phyloP scores from a whole-genome alignment of 2,797 vertebrate species.

The Staurois parvus region DNA sequence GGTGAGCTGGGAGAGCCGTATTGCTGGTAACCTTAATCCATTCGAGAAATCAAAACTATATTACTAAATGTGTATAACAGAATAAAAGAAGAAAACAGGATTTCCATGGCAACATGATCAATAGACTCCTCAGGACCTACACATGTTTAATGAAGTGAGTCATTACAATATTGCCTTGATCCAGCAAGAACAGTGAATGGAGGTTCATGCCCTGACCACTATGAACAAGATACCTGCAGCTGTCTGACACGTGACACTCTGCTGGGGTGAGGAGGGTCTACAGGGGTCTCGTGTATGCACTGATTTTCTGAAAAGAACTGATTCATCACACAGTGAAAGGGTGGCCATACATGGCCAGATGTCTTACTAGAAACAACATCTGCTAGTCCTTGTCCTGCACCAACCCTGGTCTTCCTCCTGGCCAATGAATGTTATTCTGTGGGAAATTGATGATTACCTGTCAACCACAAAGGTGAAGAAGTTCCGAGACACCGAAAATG shows the following conservation, averaged over 20 bases:
- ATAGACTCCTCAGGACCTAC: neutral
- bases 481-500: no score
- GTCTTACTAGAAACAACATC: neutral
- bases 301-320: neutral
- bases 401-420: neutral
- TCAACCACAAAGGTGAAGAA: no score
- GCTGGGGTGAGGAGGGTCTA: neutral
- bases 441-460: no score
- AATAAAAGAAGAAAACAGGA: neutral
- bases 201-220: neutral
- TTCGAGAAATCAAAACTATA: no score
- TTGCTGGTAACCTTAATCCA: no score
- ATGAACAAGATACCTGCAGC: neutral
- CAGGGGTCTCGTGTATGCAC: neutral
- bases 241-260: neutral
- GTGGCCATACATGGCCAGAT: neutral
- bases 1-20: no score
- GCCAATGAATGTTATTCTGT: neutral
- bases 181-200: neutral
- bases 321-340: neutral
- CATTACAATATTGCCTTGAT: neutral
- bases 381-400: neutral
- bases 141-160: neutral
- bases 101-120: neutral
- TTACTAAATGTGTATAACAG: neutral